phyloP scores from a whole-genome alignment of 2,797 vertebrate genomes.

The Eptatretus atami region DNA sequence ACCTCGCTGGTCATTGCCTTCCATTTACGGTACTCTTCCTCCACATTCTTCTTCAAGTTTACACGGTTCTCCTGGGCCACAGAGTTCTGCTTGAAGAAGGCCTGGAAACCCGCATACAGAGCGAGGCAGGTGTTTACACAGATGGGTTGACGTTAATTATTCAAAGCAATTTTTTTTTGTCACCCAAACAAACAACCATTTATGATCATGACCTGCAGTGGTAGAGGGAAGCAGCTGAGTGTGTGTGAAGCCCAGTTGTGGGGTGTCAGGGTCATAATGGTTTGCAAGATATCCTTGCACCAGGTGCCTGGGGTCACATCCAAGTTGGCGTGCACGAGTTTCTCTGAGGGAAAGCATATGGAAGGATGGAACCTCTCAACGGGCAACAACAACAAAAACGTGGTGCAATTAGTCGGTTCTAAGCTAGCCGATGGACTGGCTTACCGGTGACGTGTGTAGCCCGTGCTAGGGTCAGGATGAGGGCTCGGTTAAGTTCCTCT shows the following conservation, averaged over 20 bases:
- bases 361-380: neutral
- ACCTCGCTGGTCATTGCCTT: slow-evolving; percentile 92
- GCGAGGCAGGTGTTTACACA: neutral
- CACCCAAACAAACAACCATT: too few species aligned
- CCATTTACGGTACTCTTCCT: slow-evolving; percentile 96
- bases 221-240: slow-evolving; percentile 77
- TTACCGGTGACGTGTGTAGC: slow-evolving; percentile 85
- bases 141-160: neutral
- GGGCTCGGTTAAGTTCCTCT: slow-evolving; percentile 71
- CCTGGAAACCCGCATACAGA: slow-evolving; percentile 17
- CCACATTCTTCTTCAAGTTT: slow-evolving; percentile 94
- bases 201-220: slow-evolving; percentile 39
- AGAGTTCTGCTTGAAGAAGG: slow-evolving; percentile 92
- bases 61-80: slow-evolving; percentile 93
- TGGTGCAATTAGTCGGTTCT: neutral
- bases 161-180: too few species aligned
- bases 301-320: slow-evolving; percentile 95
- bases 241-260: slow-evolving; percentile 98
- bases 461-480: slow-evolving; percentile 74
- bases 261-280: slow-evolving; percentile 90
- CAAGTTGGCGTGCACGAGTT: slow-evolving; percentile 65
- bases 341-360: slow-evolving; percentile 2
- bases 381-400: neutral
- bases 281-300: slow-evolving; percentile 97
- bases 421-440: neutral